These are phyloP conservation scores for Staurois parvus DNA, from an alignment of 2,797 vertebrate genomes.

Conservation along the genomic window DNA sequence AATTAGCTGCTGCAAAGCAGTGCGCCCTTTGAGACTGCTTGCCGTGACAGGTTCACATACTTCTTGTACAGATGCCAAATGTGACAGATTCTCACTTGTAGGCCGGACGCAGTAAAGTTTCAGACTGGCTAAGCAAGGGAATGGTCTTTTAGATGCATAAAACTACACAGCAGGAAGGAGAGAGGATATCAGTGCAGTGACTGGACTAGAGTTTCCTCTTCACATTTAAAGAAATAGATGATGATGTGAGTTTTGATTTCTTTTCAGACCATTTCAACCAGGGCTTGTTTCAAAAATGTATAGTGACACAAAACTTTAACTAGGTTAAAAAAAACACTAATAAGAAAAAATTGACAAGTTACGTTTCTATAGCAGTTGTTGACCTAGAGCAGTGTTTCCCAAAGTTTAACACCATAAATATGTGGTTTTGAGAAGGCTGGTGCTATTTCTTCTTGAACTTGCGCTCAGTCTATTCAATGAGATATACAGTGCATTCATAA, in stretches of 20 bases:
- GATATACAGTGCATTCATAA: no score
- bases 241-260: not conserved
- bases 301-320: no score
- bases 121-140: slow-evolving; percentile 54
- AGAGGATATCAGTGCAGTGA: slow-evolving; percentile 12
- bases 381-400: no score
- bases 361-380: no score
- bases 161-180: slow-evolving; percentile 25
- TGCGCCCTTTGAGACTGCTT: slow-evolving; percentile 89
- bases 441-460: no score
- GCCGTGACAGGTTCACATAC: slow-evolving; percentile 88
- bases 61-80: slow-evolving; percentile 82
- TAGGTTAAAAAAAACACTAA: no score
- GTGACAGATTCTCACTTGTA: slow-evolving; percentile 78
- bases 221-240: slow-evolving; percentile 3
- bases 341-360: no score
- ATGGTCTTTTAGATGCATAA: slow-evolving; percentile 10
- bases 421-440: no score
- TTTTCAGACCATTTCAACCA: not conserved
- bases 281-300: no score
- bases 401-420: no score
- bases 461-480: no score
- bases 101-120: slow-evolving; percentile 86
- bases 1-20: slow-evolving; percentile 95
- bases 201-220: slow-evolving; percentile 2